phyloP scores from a whole-genome alignment of 2,888 invertebrate genomes.

The Salticus scenicus region DNA sequence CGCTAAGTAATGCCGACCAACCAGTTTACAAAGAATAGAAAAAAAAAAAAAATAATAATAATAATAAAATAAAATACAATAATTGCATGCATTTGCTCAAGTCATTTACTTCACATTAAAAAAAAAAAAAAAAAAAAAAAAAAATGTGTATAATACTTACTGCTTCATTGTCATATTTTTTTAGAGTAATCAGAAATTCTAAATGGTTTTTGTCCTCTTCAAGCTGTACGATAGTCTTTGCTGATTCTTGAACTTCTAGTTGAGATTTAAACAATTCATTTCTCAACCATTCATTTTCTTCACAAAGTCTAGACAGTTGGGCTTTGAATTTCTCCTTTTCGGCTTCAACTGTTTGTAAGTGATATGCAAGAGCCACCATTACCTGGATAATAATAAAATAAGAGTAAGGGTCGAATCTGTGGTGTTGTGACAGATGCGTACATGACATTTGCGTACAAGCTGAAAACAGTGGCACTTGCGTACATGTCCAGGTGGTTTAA shows the following conservation, averaged over 20 bases:
- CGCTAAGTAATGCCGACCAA: too few relatives aligned
- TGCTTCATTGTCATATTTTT: constrained; percentile 79
- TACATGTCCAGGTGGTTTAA: too few relatives aligned
- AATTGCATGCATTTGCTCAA: too few relatives aligned
- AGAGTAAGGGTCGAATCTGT: neutral
- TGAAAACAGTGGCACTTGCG: too few relatives aligned
- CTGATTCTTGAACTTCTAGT: constrained; percentile 95
- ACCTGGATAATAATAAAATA: constrained; percentile 80
- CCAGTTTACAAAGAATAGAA: too few relatives aligned
- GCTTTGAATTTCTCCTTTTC: constrained; percentile 99
- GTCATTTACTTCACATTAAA: too few relatives aligned
- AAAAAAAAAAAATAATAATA: too few relatives aligned
- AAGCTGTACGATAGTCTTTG: constrained; percentile 93
- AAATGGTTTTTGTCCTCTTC: constrained; percentile 98
- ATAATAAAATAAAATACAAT: too few relatives aligned
- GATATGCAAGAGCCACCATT: constrained; percentile 96
- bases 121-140: too few relatives aligned
- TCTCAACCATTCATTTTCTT: constrained; percentile 99
- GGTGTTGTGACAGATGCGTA: too few relatives aligned
- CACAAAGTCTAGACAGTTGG: constrained; percentile 94
- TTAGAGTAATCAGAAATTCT: constrained; percentile 97
- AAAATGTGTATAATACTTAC: too few relatives aligned
- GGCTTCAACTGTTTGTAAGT: constrained; percentile 97
- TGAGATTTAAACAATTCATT: constrained; percentile 99
- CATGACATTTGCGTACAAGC: too few relatives aligned